Evolutionary conservation across 2,797 vertebrate species (phyloP), one percentile per base, ranked within the genome.

Genomic region (Acanthurus leucopareius): DNA sequence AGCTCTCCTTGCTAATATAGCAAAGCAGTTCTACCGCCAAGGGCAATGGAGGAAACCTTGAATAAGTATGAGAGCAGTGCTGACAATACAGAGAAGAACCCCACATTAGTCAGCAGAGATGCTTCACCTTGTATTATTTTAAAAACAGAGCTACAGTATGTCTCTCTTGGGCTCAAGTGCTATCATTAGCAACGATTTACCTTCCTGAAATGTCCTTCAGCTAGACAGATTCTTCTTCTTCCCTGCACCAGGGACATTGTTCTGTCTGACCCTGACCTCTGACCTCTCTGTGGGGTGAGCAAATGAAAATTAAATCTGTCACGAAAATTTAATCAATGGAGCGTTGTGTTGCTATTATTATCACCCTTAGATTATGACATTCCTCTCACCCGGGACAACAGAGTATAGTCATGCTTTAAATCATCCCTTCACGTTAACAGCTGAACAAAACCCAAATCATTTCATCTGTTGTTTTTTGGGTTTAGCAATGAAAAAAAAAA

Each of bases 131-230:
- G 40, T 56, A 45, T 45, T 72, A 59, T 67, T 66, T 54, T 52
- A 11, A 69, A 14, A 69, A 42, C 44, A 44, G 45, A 5, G 3
- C 53, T 25, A 22, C 0, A 62, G 14, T 3, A 32, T 5, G 19
- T 66, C 40, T 62, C 22, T 64, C 10, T 45, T 22, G 16, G 40
- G 48, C 38, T 69, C 1, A 45, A 22, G 35, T 0, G 5, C 49
- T 72, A 47, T 56, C 44, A 77, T 73, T 64, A 77, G 25, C 5
- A 61, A 70, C 28, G 66, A 75, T 70, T 57, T 53, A 38, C 47
- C 15, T 67, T 75, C 77, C 28, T 56, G 5, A 74, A 77, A 76
- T 22, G 68, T 77, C 74, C 66, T 83, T 74, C 68, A 78, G 52
- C n/a, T 35, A 65, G 13, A 73, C 73, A 61, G 6, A 10, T 5